Percentiles rank a stretch among this genome's conserved stretches.
phyloP scores from a whole-genome alignment of 2,888 invertebrate species.

The Hydraecia micacea region DNA sequence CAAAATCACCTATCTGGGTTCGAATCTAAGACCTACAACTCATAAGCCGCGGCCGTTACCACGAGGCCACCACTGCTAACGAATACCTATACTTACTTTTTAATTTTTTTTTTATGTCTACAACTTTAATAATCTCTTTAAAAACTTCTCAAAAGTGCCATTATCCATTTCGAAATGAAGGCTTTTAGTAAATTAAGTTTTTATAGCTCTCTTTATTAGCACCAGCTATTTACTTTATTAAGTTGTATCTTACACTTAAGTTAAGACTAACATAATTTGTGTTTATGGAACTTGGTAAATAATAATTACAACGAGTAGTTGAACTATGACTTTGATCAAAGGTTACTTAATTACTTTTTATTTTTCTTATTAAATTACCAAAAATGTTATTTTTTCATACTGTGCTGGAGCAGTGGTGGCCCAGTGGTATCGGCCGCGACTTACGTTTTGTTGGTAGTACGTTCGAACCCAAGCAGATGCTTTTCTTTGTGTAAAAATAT shows the following conservation, averaged over 20 bases:
- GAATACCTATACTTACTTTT: background rate
- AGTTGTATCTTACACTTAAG: constrained; percentile 17
- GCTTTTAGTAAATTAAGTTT: constrained; percentile 52
- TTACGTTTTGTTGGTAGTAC: background rate
- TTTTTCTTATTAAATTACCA: background rate
- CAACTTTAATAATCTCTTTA: constrained; percentile 2
- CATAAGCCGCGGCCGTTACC: background rate
- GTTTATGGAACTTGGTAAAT: constrained; percentile 1
- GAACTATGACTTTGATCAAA: background rate
- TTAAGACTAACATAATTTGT: constrained; percentile 14
- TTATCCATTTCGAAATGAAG: constrained; percentile 31
- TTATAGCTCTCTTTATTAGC: constrained; percentile 36
- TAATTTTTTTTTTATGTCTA: background rate
- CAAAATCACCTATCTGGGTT: background rate
- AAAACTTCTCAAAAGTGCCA: constrained; percentile 14
- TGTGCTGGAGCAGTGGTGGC: background rate
- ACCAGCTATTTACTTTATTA: constrained; percentile 42
- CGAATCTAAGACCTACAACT: background rate
- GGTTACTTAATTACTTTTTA: background rate
- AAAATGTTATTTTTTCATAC: background rate
- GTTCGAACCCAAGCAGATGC: background rate
- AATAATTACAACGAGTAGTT: background rate
- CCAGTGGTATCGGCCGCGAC: background rate
- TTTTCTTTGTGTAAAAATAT: background rate
- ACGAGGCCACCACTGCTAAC: background rate